These are phyloP conservation scores for Chrysochloris asiatica DNA, from an alignment of 2,113 vertebrate species.

Conservation along the genomic window DNA sequence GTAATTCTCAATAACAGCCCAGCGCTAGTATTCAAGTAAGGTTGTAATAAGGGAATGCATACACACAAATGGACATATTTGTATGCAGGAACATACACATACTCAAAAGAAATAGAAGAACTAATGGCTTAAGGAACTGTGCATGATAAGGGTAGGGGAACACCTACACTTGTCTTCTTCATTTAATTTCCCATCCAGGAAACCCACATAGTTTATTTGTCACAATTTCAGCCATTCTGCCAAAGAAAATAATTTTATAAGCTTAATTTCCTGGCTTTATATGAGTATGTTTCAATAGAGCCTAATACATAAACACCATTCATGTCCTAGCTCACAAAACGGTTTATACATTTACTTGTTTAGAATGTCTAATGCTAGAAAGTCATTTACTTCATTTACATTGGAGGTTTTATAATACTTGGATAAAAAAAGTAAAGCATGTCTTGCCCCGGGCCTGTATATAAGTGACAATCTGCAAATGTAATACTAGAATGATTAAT, in stretches of 20 bases:
- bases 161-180: too few relatives aligned
- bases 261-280: conserved; percentile 41
- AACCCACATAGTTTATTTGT: neutral
- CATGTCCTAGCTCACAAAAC: conserved; percentile 42
- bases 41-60: neutral
- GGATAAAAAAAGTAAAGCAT: conserved; percentile 67
- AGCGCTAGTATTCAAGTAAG: too few relatives aligned
- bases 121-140: too few relatives aligned
- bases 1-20: neutral
- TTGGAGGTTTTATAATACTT: conserved; percentile 62
- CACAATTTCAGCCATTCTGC: neutral
- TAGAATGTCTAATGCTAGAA: conserved; percentile 72
- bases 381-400: conserved; percentile 70
- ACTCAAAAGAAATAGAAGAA: too few relatives aligned
- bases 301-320: conserved; percentile 45
- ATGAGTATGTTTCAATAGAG: conserved; percentile 9
- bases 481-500: conserved; percentile 77
- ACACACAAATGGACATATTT: neutral
- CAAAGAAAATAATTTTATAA: neutral
- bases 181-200: neutral
- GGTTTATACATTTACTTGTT: conserved; percentile 49
- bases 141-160: too few relatives aligned
- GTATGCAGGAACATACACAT: too few relatives aligned
- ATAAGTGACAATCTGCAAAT: conserved; percentile 71
- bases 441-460: conserved; percentile 61